phyloP scores from a whole-genome alignment of 2,888 invertebrate species.

The Leptinotarsa juncta region DNA sequence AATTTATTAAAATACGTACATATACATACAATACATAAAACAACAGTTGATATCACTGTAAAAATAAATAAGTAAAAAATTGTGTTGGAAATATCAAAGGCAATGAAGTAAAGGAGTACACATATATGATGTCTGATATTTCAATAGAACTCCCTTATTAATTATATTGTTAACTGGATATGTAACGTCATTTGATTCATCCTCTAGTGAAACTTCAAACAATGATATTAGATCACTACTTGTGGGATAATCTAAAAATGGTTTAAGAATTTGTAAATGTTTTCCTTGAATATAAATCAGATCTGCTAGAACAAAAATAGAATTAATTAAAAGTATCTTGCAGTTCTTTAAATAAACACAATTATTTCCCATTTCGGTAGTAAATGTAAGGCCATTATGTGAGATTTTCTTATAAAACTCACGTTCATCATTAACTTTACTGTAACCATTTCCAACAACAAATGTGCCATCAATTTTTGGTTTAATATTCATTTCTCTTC shows the following conservation, averaged over 20 bases:
- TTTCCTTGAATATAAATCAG: neutral
- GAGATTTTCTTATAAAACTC: neutral
- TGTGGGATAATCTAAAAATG: neutral
- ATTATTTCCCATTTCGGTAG: conserved; percentile 2
- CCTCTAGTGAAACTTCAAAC: conserved; percentile 4
- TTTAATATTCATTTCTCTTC: neutral
- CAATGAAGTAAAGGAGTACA: neutral
- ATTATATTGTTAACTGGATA: conserved; percentile 1
- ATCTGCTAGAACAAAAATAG: conserved; percentile 6
- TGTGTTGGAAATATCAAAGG: neutral
- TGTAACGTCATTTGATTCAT: neutral
- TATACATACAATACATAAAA: too few relatives aligned
- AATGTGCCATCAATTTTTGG: neutral
- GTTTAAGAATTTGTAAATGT: neutral
- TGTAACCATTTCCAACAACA: neutral
- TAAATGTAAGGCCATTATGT: neutral
- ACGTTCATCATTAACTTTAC: neutral
- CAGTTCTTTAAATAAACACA: neutral
- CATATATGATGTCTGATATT: neutral
- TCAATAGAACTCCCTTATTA: neutral
- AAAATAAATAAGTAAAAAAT: too few relatives aligned
- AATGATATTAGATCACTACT: neutral
- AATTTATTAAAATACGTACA: too few relatives aligned
- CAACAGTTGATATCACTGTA: too few relatives aligned
- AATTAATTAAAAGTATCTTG: neutral